Evolutionary conservation across 2,113 vertebrate genomes (phyloP).

Genomic region (Columbina picui): DNA sequence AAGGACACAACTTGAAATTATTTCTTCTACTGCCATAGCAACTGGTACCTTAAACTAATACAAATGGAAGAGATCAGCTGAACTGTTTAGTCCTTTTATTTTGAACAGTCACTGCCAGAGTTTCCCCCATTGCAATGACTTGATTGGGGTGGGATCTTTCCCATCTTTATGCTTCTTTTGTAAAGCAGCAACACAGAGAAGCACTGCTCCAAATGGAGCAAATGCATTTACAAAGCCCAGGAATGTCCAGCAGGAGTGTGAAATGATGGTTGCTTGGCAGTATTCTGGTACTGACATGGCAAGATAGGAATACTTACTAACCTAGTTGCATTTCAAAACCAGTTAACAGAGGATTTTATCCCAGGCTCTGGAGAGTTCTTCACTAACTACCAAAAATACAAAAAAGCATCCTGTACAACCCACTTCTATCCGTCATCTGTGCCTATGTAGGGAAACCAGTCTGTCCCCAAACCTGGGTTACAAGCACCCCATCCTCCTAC

Average conservation of each 20-base stretch:
- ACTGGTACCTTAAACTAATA: constrained; percentile 3
- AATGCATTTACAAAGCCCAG: neutral
- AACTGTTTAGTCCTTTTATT: neutral
- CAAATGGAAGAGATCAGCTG: neutral
- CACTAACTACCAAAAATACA: neutral
- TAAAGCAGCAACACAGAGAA: neutral
- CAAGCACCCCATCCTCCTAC: neutral
- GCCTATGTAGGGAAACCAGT: neutral
- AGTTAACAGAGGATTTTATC: neutral
- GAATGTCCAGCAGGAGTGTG: neutral
- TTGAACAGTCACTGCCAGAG: neutral
- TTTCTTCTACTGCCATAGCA: constrained; percentile 29
- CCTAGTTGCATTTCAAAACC: neutral
- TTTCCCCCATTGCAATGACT: neutral
- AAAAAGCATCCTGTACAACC: neutral
- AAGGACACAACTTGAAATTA: neutral
- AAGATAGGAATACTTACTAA: neutral
- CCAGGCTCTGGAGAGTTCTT: neutral
- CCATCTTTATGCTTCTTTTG: neutral
- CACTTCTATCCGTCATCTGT: neutral
- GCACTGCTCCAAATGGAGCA: rapidly evolving
- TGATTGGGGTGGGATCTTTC: neutral
- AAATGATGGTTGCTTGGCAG: neutral
- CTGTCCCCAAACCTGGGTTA: neutral
- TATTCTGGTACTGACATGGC: neutral